A percentile compares a stretch with the other conserved stretches of the same genome.
phyloP scores from a whole-genome alignment of 2,888 invertebrate species.

The Ichneumoninae sp. region DNA sequence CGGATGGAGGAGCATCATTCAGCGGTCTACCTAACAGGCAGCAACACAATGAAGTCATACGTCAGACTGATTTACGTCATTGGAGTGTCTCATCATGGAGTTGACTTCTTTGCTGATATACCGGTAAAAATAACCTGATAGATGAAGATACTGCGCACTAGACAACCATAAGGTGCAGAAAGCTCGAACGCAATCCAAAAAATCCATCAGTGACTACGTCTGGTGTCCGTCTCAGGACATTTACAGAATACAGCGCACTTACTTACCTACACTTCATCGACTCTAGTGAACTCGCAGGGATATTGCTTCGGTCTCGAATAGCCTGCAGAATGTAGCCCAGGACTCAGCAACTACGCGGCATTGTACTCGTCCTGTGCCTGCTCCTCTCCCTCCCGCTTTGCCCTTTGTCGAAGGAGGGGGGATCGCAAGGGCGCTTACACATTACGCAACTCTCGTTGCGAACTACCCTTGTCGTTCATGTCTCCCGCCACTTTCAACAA shows the following conservation, averaged over 20 bases:
- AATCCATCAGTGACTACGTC: no score
- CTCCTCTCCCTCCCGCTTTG: background rate
- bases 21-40: constrained; percentile 22
- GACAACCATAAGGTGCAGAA: no score
- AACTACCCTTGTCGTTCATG: constrained; percentile 57
- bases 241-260: no score
- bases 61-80: constrained; percentile 35
- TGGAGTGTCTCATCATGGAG: constrained; percentile 7
- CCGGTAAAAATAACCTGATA: constrained; percentile 17
- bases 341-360: background rate
- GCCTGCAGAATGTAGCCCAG: background rate
- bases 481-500: constrained; percentile 25
- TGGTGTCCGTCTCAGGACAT: no score
- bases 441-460: constrained; percentile 39
- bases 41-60: constrained; percentile 26
- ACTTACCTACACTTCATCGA: no score
- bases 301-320: background rate
- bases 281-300: background rate
- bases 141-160: background rate
- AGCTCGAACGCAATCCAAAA: no score
- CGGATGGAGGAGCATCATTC: constrained; percentile 45
- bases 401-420: constrained; percentile 9
- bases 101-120: constrained; percentile 18
- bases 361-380: background rate
- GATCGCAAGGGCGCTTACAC: constrained; percentile 12